Base-by-base conservation (phyloP, 2,888 invertebrate species). In the Siphlonurus alternatus region DNA sequence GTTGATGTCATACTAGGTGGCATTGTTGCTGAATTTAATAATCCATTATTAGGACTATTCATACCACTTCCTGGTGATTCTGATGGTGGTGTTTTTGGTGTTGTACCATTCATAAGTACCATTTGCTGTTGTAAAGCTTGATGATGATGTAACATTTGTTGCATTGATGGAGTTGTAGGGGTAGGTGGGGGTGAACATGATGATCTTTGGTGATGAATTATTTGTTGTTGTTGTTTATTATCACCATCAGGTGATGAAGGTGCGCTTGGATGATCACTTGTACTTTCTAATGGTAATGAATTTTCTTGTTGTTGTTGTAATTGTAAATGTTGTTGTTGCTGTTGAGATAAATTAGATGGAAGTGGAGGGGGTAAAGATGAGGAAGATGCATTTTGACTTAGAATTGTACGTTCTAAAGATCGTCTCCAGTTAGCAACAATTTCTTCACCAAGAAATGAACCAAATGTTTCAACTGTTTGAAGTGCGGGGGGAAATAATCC, bases 341-440 rank as follows among this genome's bases (percentile, higher is more conserved):
- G 23, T 66, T 19, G 70, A 68, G 59, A 51, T 38, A 19, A 24
- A 1, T 18, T 15, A 25, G 24, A 24, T 38, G 70, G 68, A 19
- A 69, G 67, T 25, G 68, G 67, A 19, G 68, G 66, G n/a, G 68
- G 67, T 59, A 68, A 67, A 22, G 69, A 68, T 63, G 68, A 69
- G 65, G 69, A 66, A 67, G 71, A 68, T 66, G 70, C 69, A 53
- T 67, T 67, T 56, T 69, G 73, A 70, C 73, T 73, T 71, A 74
- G 71, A 73, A 73, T 72, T 69, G 76, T 73, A 70, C 79, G 75
- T 74, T 86, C 86, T 73, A 86, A 79, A 71, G 83, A 83, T 71
- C 85, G 83, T 73, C 87, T 82, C 85, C 87, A 87, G 75, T 85
- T 84, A 71, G 84, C 84, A 76, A 89, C 89, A 76, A 90, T 85